phyloP scores from a whole-genome alignment of 2,113 vertebrate genomes.

The Catagonus wagneri region DNA sequence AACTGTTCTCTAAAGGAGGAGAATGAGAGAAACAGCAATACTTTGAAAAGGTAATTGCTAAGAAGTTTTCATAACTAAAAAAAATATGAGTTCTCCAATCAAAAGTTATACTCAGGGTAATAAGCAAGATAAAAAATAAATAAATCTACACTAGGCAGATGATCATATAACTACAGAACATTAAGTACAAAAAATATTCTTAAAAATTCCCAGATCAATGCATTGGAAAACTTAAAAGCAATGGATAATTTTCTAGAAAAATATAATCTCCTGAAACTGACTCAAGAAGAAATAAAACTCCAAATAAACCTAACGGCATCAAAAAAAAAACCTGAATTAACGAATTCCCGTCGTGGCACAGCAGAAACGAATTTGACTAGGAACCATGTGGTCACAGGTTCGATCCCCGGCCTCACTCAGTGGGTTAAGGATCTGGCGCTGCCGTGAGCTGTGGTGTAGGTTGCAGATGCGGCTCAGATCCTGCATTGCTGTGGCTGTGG shows the following conservation, averaged over 20 bases:
- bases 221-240: neutral
- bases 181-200: neutral
- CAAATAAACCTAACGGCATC: neutral
- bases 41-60: constrained; percentile 40
- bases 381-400: no score
- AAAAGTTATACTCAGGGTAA: constrained; percentile 29
- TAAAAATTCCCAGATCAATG: neutral
- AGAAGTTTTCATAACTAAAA: neutral
- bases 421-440: no score
- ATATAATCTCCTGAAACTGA: constrained; percentile 18
- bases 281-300: constrained; percentile 6
- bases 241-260: constrained; percentile 43
- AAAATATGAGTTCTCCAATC: neutral
- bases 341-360: no score
- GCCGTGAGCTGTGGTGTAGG: no score
- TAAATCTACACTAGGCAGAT: neutral
- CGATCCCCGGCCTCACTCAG: no score
- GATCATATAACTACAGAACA: neutral
- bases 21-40: neutral
- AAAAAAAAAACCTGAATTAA: neutral
- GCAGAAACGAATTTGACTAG: no score
- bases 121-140: constrained; percentile 3
- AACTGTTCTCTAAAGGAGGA: neutral
- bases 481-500: no score
- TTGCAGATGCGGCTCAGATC: no score